Base-by-base conservation (phyloP, 2,113 vertebrate species). In the Chaetodon trifascialis region DNA sequence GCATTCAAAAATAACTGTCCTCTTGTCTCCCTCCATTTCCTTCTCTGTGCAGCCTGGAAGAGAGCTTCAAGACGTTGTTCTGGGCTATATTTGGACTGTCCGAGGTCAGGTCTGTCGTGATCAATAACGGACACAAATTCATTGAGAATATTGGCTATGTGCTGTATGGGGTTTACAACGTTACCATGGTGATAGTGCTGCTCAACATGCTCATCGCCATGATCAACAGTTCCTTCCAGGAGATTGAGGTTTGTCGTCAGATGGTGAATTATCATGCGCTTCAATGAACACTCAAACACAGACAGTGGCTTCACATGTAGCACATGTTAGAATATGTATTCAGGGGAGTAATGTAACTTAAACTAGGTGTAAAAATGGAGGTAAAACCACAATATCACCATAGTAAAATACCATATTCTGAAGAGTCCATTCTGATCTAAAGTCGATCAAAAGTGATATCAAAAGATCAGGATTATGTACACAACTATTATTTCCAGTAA, bases 71-170 rank as follows among this genome's bases (percentile, higher is more conserved):
- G 94, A 99, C 98, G 0, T 87, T 99, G 88, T 99, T 99, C 95
- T 99, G 98, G 98, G 98, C 98, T 80, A 99, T 99, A 91, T 99
- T 99, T 94, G 98, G 98, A 91, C 96, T 99, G 68, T 99, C 98
- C 12, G 98, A 99, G 95, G 98, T 99, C 87, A 98, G 94, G 86
- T 99, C 98, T 1, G 98, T 99, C 30, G 95, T 99, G 73, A 97
- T 99, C 91, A 98, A 99, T 94, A 99, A 97, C 52, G 97, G 96
- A 51, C 98, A 99, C 94, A 99, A 98, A 91, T 99, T 99, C 93
- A 99, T 99, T 59, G 98, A 99, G 91, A 99, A 99, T 94, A 98
- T 96, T 5, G 98, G 98, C 46, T 99, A 99, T 74, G 97, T 99
- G 65, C 96, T 99, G 51, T 99, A 99, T 40, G 98, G 98, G 38